Percentiles rank a stretch among this genome's conserved stretches.
Conservation (phyloP, 2,888 invertebrate genomes). For the Coremacera marginata region DNA sequence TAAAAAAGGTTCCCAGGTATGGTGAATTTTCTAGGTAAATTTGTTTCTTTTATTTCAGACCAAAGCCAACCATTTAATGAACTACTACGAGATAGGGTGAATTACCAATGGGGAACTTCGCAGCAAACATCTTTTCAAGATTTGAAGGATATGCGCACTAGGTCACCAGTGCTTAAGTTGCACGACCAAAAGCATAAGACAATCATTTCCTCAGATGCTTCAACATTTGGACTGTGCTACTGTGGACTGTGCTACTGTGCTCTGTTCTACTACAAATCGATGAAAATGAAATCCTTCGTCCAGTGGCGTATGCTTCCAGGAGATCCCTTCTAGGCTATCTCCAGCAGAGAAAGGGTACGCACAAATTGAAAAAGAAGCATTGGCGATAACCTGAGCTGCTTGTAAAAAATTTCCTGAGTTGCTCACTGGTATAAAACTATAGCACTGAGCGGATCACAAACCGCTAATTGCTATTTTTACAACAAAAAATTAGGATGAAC, state of each 20-base stretch:
- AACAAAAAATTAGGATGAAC: constrained; percentile 24
- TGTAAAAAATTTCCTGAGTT: neutral
- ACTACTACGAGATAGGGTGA: neutral
- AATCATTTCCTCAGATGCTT: no score
- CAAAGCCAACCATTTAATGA: constrained; percentile 24
- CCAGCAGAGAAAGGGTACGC: no score
- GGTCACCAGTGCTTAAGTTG: no score
- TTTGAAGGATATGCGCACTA: no score
- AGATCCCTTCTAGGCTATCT: no score
- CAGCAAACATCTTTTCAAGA: no score
- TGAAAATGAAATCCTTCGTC: neutral
- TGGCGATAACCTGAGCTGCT: neutral
- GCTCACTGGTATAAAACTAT: constrained; percentile 5
- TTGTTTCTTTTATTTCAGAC: neutral
- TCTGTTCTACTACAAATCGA: neutral
- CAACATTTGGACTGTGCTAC: no score
- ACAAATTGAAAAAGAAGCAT: constrained; percentile 1
- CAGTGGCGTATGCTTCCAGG: neutral
- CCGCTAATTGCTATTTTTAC: constrained; percentile 20
- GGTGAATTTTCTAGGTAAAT: no score
- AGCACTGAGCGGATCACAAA: no score
- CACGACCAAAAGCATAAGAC: no score
- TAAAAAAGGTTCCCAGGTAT: no score
- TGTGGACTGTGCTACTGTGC: no score
- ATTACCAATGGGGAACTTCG: neutral